Percentiles rank a stretch among this genome's conserved stretches.
phyloP scores from a whole-genome alignment of 1,140 invertebrate species.

The Latrodectus geometricus region DNA sequence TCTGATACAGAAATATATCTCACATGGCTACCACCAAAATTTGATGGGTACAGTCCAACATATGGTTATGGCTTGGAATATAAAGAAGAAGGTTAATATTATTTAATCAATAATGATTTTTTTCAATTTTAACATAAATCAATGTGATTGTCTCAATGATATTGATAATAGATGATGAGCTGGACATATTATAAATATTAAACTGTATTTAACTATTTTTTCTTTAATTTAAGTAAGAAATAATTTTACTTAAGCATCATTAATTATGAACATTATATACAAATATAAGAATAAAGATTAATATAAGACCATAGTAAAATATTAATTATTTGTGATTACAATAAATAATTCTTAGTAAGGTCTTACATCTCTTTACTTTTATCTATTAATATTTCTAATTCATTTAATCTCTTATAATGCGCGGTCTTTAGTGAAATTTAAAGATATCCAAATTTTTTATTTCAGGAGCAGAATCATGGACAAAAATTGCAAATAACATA shows the following conservation, averaged over 20 bases:
- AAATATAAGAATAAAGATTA: too few species aligned
- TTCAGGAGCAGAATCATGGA: conserved; percentile 82
- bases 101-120: not conserved
- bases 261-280: too few species aligned
- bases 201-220: not conserved
- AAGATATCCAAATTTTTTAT: not conserved
- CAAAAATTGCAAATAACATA: conserved; percentile 85
- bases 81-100: conserved; percentile 73
- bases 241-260: too few species aligned
- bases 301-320: too few species aligned
- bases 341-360: too few species aligned
- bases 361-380: too few species aligned
- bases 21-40: conserved; percentile 80
- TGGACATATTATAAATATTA: not conserved
- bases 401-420: too few species aligned
- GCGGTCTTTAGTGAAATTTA: not conserved
- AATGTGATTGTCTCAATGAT: too few species aligned
- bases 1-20: conserved; percentile 89
- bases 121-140: not conserved
- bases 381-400: too few species aligned
- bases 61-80: conserved; percentile 87
- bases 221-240: too few species aligned
- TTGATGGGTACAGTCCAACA: conserved; percentile 85
- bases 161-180: not conserved
- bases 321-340: too few species aligned